These are phyloP conservation scores for Heliconius hewitsoni DNA, from an alignment of 1,140 invertebrate genomes.

Conservation along the genomic window DNA sequence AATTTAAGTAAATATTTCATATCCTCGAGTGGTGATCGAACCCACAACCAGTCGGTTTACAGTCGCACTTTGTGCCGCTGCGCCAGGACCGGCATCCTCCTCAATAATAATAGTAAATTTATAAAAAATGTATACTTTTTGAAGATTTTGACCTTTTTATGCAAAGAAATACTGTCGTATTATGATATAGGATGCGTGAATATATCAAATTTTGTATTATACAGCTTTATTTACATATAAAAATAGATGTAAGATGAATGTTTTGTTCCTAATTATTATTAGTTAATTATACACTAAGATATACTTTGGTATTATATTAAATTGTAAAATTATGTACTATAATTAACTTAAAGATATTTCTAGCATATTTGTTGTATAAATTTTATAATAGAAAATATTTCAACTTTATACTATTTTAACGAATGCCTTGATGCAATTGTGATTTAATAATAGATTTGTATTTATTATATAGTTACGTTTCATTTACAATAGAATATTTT, in stretches of 20 bases:
- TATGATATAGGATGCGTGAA: neutral
- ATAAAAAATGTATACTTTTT: neutral
- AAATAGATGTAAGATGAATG: conserved; percentile 19
- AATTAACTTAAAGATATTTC: conserved; percentile 20
- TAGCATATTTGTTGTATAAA: conserved; percentile 32
- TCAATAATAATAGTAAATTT: neutral
- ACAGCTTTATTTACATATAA: conserved; percentile 27
- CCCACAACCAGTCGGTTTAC: no score
- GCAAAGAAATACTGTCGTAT: neutral
- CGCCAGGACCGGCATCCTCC: no score
- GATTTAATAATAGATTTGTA: conserved; percentile 62
- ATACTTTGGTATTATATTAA: conserved; percentile 15
- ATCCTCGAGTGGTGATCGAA: no score
- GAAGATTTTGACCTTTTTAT: neutral
- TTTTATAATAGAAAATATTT: conserved; percentile 30
- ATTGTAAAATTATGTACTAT: conserved; percentile 27
- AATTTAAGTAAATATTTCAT: no score
- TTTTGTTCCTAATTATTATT: conserved; percentile 38
- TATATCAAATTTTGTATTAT: conserved; percentile 23
- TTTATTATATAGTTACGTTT: conserved; percentile 62
- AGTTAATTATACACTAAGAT: conserved; percentile 22
- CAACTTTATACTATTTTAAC: conserved; percentile 30
- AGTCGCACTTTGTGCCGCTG: no score
- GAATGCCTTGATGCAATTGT: conserved; percentile 59
- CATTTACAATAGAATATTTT: conserved; percentile 39